Base-by-base conservation (phyloP, 2,888 invertebrate species). In the Leistus spinibarbis region DNA sequence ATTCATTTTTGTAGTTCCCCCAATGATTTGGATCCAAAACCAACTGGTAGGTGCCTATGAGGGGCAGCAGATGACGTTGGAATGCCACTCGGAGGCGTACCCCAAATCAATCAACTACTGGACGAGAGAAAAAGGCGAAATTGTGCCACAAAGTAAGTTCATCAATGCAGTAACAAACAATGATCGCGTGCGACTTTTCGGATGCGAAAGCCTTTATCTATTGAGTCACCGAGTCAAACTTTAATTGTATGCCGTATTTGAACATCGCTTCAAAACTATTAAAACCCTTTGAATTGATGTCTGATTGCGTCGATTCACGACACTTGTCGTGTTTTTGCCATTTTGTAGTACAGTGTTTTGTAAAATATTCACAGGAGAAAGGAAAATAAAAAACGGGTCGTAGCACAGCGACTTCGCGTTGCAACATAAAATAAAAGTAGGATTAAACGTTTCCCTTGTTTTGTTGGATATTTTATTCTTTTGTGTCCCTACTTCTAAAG, bases 91-190 rank as follows among this genome's bases (percentile, higher is more conserved):
- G 0, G 93, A 93, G 82, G 93, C 93, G 0, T 92, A 88, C 83
- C 94, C 94, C 0, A 88, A 89, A 79, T 92, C 93, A 3, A 90
- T 91, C 80, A 91, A 91, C 81, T 92, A 92, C 82, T 93, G 93
- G 94, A 91, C 91, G 19, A 87, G 90, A 71, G 90, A 90, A 71
- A 88, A 89, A 62, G 91, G 91, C 68, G 90, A 90, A 79, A 90
- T 90, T 70, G 87, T 90, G 54, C 84, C 88, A 4, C 90, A 90
- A 82, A 89, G 91, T 91, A 85, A 86, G 87, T 82, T 69, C 40
- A 40, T 10, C 40, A 40, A 40, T 10, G 10, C 13, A 7, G 40
- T 40, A 40, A n/a, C 22, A 69, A 54, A 19, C 17, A 1, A 9
- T 22, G 17, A 56, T 19, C 3, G 56, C 56, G 19, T 56, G 56